Conservation (phyloP, 2,888 invertebrate species). For the Liposcelis brunnea region DNA sequence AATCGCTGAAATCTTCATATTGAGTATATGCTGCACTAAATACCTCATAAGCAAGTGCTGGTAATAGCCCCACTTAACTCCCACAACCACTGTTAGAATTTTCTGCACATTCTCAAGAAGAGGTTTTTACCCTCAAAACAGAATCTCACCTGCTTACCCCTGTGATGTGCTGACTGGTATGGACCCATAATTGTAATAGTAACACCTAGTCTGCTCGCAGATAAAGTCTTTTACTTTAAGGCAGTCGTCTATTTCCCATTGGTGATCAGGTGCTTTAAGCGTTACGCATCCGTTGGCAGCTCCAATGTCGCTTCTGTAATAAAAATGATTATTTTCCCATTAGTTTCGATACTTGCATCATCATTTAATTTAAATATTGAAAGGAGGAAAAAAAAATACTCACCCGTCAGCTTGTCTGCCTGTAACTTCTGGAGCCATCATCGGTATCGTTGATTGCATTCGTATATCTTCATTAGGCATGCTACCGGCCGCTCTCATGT, state of each 20-base stretch:
- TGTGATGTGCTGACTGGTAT: constrained; percentile 78
- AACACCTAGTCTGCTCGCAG: constrained; percentile 78
- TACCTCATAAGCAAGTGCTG: too few relatives aligned
- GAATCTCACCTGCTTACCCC: constrained; percentile 71
- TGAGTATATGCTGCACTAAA: too few relatives aligned
- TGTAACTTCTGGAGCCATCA: constrained; percentile 7
- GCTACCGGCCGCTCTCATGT: constrained; percentile 34
- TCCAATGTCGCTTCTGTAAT: constrained; percentile 36
- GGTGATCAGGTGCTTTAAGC: constrained; percentile 56
- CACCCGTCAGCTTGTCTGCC: constrained; percentile 7
- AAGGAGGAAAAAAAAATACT: too few relatives aligned
- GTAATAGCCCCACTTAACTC: too few relatives aligned
- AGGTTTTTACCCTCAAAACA: constrained; percentile 3
- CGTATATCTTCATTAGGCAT: constrained; percentile 2
- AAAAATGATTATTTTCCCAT: too few relatives aligned
- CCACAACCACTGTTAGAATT: too few relatives aligned
- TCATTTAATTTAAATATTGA: too few relatives aligned
- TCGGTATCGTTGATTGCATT: constrained; percentile 7
- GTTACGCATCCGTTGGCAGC: constrained; percentile 57
- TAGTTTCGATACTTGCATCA: too few relatives aligned
- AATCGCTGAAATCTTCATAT: too few relatives aligned
- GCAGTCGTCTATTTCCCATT: constrained; percentile 72
- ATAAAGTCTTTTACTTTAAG: constrained; percentile 71
- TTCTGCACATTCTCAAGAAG: not conserved
- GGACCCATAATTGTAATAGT: constrained; percentile 80